These are phyloP conservation scores for Trissolcus japonicus DNA, from an alignment of 2,888 invertebrate species.

Conservation along the genomic window DNA sequence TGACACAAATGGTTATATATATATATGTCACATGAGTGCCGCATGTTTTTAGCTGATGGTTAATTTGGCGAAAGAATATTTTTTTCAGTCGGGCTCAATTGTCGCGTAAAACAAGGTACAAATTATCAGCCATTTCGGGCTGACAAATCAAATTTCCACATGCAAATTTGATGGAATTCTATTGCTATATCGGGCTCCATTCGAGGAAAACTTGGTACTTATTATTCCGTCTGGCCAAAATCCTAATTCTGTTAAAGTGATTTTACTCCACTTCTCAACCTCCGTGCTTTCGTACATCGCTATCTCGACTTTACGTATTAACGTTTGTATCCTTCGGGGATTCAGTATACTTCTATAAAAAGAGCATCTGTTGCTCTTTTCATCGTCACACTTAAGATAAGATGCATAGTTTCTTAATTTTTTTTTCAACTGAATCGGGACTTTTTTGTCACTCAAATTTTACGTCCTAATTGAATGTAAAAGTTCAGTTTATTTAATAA, in stretches of 20 bases:
- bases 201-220: conserved; percentile 31
- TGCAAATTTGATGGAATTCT: conserved; percentile 49
- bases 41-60: too few species aligned
- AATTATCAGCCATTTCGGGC: conserved; percentile 30
- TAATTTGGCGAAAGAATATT: not conserved
- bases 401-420: conserved; percentile 9
- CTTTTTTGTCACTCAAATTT: not conserved
- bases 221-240: conserved; percentile 53
- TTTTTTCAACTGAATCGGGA: not conserved
- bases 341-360: conserved; percentile 40
- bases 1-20: too few species aligned
- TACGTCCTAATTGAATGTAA: not conserved
- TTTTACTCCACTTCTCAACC: conserved; percentile 28
- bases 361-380: conserved; percentile 53
- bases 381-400: conserved; percentile 24
- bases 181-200: conserved; percentile 39
- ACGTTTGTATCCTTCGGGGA: conserved; percentile 39
- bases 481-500: too few species aligned
- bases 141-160: conserved; percentile 30
- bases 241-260: conserved; percentile 56
- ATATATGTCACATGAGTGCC: not conserved
- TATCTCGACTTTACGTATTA: conserved; percentile 55
- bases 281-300: conserved; percentile 29
- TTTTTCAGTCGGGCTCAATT: not conserved
- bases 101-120: conserved; percentile 18